These are phyloP conservation scores for Lagopus leucura DNA, from an alignment of 2,113 vertebrate genomes.

Conservation along the genomic window DNA sequence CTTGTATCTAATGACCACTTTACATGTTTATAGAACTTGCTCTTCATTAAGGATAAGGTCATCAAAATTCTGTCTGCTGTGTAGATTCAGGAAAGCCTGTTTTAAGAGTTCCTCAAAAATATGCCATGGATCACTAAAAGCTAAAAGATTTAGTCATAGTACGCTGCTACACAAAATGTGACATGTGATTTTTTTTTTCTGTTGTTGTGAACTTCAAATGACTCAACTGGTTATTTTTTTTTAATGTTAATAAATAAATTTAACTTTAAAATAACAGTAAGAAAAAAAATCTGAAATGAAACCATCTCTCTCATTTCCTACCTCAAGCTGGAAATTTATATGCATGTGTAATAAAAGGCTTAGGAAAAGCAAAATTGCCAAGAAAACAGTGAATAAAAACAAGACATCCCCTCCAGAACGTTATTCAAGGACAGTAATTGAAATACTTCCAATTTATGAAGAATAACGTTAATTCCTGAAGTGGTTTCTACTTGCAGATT, in stretches of 20 bases:
- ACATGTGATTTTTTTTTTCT: neutral
- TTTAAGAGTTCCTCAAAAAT: neutral
- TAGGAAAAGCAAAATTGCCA: neutral
- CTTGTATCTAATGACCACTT: neutral
- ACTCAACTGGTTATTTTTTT: neutral
- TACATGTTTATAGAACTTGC: neutral
- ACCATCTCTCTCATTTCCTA: neutral
- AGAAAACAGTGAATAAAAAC: neutral
- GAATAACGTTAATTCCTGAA: neutral
- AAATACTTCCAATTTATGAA: neutral
- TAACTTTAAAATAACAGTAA: neutral
- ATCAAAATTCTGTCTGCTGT: neutral
- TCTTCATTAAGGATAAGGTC: neutral
- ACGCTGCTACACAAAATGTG: accelerated
- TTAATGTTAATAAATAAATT: neutral
- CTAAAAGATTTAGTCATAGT: accelerated
- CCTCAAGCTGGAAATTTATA: neutral
- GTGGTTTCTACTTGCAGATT: neutral
- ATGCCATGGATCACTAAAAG: neutral
- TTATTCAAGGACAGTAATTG: neutral
- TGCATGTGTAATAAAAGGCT: neutral
- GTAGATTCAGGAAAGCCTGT: neutral
- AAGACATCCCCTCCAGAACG: neutral
- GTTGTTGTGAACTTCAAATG: neutral
- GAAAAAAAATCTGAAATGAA: neutral